Evolutionary conservation across 1,140 invertebrate species (phyloP).

Genomic region (Drosophila setifemur): DNA sequence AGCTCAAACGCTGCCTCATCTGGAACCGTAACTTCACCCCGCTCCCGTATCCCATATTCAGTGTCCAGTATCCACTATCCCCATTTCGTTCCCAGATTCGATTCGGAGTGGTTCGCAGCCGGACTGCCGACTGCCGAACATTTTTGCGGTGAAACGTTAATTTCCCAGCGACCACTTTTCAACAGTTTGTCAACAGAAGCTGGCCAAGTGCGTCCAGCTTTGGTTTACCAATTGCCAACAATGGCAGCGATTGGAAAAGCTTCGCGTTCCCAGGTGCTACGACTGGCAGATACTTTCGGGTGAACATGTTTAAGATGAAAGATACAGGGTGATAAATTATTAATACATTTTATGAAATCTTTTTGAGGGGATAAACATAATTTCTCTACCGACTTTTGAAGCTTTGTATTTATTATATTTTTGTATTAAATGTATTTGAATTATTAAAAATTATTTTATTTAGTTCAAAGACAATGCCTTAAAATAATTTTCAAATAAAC

Average conservation of each 20-base stretch:
- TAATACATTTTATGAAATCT: too few relatives aligned
- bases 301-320: not conserved
- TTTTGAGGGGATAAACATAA: too few relatives aligned
- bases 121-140: conserved; percentile 36
- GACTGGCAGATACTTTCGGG: not conserved
- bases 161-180: conserved; percentile 75
- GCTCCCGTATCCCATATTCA: not conserved
- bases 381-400: too few relatives aligned
- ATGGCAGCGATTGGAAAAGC: conserved; percentile 19
- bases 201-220: conserved; percentile 35
- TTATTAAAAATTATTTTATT: too few relatives aligned
- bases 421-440: too few relatives aligned
- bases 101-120: not conserved
- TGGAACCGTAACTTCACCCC: not conserved
- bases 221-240: conserved; percentile 44
- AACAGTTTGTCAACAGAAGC: conserved; percentile 67
- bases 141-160: conserved; percentile 80
- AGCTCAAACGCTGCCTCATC: conserved; percentile 28
- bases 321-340: too few relatives aligned
- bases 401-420: too few relatives aligned
- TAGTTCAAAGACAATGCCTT: too few relatives aligned
- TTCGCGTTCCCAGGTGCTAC: not conserved
- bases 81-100: not conserved
- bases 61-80: not conserved
- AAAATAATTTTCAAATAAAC: too few relatives aligned